Percentiles rank a stretch among this genome's conserved stretches.
These are phyloP conservation scores for Kryptolebias ocellatus DNA, from an alignment of 2,797 vertebrate genomes.

Conservation along the genomic window DNA sequence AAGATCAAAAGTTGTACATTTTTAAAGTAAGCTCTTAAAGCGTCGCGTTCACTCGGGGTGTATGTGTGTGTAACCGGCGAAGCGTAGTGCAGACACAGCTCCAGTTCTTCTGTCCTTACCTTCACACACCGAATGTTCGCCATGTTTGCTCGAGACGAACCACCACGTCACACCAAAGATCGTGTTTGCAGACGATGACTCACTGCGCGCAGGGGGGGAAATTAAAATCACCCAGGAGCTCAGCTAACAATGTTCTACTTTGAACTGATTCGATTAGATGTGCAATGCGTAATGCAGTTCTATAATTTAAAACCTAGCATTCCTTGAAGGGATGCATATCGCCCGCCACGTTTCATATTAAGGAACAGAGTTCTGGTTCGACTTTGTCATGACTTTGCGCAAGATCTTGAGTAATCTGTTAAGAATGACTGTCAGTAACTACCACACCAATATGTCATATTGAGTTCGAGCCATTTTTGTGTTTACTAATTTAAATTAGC, in stretches of 20 bases:
- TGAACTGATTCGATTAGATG: not conserved
- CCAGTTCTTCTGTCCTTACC: conserved; percentile 70
- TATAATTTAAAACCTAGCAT: no score
- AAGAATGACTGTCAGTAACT: no score
- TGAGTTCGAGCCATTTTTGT: no score
- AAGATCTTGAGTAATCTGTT: no score
- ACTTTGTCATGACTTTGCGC: no score
- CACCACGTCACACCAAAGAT: conserved; percentile 46
- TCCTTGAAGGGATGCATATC: no score
- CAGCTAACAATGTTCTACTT: not conserved
- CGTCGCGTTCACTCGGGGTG: rapidly evolving
- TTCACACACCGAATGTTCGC: conserved; percentile 84
- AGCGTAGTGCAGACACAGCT: not conserved
- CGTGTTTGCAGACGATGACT: not conserved
- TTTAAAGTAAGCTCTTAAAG: no score
- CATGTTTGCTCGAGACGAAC: conserved; percentile 62
- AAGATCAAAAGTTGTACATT: rapidly evolving
- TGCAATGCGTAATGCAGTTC: no score
- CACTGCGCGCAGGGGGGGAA: not conserved
- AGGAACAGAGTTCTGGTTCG: no score
- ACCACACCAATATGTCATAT: no score
- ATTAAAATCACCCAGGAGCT: not conserved
- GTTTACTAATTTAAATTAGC: no score
- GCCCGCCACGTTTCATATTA: no score
- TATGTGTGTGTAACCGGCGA: rapidly evolving